Conservation (phyloP, 2,797 vertebrate genomes). For the Acrossocheilus fasciatus region DNA sequence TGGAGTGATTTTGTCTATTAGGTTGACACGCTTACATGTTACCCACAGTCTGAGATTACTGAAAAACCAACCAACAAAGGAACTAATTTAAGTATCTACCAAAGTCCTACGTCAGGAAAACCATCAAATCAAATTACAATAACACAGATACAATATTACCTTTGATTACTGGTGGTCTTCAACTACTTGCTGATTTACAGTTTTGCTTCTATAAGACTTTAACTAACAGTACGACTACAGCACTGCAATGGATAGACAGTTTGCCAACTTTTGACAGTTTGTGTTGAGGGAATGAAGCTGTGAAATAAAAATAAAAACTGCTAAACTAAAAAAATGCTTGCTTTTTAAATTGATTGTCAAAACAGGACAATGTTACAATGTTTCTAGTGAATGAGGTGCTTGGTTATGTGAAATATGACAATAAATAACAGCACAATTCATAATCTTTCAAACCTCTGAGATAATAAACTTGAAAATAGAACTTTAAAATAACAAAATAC, state of each 20-base stretch:
- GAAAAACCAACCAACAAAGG: slow-evolving; percentile 47
- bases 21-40: slow-evolving; percentile 50
- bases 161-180: slow-evolving; percentile 48
- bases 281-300: neutral
- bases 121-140: slow-evolving; percentile 52
- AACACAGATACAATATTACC: slow-evolving; percentile 44
- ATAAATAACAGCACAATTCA: slow-evolving; percentile 64
- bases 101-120: slow-evolving; percentile 49
- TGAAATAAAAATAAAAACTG: slow-evolving; percentile 16
- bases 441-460: slow-evolving; percentile 69
- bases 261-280: slow-evolving; percentile 6
- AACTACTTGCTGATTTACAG: slow-evolving; percentile 37
- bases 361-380: slow-evolving; percentile 59
- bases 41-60: slow-evolving; percentile 43
- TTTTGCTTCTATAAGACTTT: slow-evolving; percentile 41
- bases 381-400: slow-evolving; percentile 34
- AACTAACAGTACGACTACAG: slow-evolving; percentile 36
- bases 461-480: slow-evolving; percentile 72
- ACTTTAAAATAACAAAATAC: slow-evolving; percentile 70
- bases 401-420: slow-evolving; percentile 37
- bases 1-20: slow-evolving; percentile 39
- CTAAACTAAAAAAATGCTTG: slow-evolving; percentile 14
- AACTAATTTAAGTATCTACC: slow-evolving; percentile 45
- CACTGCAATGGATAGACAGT: slow-evolving; percentile 26
- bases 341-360: slow-evolving; percentile 68